phyloP scores from a whole-genome alignment of 2,888 invertebrate genomes.

The Thereva nobilitata region DNA sequence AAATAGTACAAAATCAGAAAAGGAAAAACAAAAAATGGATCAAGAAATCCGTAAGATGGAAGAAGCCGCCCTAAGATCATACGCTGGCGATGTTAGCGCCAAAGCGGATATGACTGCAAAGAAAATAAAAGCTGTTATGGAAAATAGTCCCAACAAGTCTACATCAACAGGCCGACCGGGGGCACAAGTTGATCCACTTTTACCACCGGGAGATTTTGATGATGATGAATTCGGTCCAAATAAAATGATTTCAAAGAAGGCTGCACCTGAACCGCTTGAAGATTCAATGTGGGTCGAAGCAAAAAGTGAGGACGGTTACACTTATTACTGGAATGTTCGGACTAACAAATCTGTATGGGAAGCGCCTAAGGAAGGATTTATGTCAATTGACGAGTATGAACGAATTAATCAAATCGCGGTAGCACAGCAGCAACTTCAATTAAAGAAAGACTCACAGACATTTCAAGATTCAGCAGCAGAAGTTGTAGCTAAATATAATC shows the following conservation, averaged over 20 bases:
- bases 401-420: conserved; percentile 60
- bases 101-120: conserved; percentile 55
- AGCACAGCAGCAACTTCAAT: conserved; percentile 59
- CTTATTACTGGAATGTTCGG: conserved; percentile 85
- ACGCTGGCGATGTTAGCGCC: conserved; percentile 75
- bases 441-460: conserved; percentile 58
- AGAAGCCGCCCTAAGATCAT: conserved; percentile 84
- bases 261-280: conserved; percentile 44
- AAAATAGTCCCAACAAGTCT: conserved; percentile 1
- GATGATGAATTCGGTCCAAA: conserved; percentile 47
- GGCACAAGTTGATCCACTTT: conserved; percentile 54
- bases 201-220: conserved; percentile 52
- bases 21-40: conserved; percentile 76
- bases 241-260: conserved; percentile 50
- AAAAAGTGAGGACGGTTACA: conserved; percentile 72
- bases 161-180: conserved; percentile 9
- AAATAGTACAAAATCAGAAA: conserved; percentile 78
- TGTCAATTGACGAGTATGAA: conserved; percentile 69
- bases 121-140: conserved; percentile 50
- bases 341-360: conserved; percentile 83
- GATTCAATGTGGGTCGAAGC: conserved; percentile 78
- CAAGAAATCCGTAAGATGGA: conserved; percentile 86
- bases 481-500: conserved; percentile 58
- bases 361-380: conserved; percentile 71
- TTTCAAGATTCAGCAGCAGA: conserved; percentile 59